These are phyloP conservation scores for Eclectus roratus DNA, from an alignment of 2,113 vertebrate species.

Conservation along the genomic window DNA sequence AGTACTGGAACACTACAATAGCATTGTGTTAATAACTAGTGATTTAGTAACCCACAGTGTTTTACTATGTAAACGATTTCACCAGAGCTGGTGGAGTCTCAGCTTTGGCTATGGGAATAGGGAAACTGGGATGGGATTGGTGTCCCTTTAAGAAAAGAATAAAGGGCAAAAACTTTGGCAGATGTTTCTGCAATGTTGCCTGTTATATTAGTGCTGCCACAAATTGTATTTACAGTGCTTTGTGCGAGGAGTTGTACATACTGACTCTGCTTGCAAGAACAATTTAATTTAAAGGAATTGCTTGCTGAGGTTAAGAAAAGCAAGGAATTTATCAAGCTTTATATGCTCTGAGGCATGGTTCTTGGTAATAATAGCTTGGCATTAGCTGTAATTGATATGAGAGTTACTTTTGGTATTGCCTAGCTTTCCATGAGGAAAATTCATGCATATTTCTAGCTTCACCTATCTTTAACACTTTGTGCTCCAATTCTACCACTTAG, in stretches of 20 bases:
- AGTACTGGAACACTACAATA: neutral
- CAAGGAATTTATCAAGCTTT: neutral
- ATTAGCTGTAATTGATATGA: neutral
- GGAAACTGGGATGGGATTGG: neutral
- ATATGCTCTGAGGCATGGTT: neutral
- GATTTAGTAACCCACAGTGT: neutral
- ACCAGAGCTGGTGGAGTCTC: neutral
- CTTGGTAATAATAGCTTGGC: neutral
- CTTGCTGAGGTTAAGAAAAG: neutral
- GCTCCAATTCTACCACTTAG: neutral
- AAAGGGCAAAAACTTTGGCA: neutral
- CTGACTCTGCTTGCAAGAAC: neutral
- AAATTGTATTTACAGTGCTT: neutral
- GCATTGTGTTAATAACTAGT: neutral
- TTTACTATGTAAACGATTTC: neutral
- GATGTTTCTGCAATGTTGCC: neutral
- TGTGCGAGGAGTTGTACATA: neutral
- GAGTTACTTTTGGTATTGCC: neutral
- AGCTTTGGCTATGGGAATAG: neutral
- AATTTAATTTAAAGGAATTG: neutral
- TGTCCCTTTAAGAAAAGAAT: neutral
- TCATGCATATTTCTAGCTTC: neutral
- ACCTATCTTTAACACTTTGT: neutral
- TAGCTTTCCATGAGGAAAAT: neutral
- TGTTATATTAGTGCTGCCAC: neutral